These are phyloP conservation scores for Astur gentilis DNA, from an alignment of 2,113 vertebrate genomes.

Conservation along the genomic window DNA sequence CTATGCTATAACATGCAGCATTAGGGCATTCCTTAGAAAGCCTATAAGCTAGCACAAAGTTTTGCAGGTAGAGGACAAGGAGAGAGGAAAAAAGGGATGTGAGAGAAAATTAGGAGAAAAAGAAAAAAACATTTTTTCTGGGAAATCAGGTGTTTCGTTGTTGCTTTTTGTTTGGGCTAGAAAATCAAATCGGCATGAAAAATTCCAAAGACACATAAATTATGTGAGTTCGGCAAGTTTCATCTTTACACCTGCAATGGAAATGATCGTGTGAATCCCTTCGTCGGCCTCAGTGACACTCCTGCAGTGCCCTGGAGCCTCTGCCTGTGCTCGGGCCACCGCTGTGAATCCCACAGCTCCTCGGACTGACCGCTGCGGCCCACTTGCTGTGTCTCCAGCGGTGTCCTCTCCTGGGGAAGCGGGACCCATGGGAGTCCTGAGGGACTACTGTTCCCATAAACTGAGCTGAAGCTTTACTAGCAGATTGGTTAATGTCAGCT, in stretches of 20 bases:
- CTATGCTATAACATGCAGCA: not conserved
- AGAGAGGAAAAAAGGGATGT: not conserved
- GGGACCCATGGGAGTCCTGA: rapidly evolving
- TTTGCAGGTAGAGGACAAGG: not conserved
- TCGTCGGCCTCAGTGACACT: rapidly evolving
- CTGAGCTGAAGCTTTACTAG: not conserved
- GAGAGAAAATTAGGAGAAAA: not conserved
- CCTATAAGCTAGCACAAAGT: not conserved
- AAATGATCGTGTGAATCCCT: not conserved
- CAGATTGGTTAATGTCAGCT: not conserved
- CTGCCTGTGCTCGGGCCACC: not conserved
- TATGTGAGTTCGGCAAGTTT: not conserved
- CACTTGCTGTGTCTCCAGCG: not conserved
- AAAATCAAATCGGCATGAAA: not conserved
- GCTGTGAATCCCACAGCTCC: not conserved
- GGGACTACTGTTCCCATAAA: not conserved
- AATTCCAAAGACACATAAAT: not conserved
- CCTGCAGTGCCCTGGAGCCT: too few species aligned
- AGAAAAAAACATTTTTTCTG: not conserved
- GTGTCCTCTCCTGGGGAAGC: not conserved
- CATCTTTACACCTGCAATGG: not conserved
- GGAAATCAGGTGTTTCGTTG: not conserved
- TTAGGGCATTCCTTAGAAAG: not conserved
- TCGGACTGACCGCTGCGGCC: not conserved
- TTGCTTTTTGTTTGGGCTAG: not conserved